Conservation (phyloP, 1,140 invertebrate species). For the Bombus sibiricus region DNA sequence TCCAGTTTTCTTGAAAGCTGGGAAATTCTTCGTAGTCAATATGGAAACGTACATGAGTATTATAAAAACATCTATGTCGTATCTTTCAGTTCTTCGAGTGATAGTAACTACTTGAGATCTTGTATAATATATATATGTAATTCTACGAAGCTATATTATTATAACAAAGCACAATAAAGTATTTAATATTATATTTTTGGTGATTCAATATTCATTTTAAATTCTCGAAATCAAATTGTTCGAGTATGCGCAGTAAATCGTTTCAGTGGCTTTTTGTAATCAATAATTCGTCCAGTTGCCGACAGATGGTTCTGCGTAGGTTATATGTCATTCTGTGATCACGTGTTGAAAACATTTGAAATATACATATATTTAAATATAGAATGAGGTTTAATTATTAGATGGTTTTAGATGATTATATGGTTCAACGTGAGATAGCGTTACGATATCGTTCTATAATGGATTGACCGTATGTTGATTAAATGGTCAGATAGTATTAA, state of each 20-base stretch:
- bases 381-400: background rate
- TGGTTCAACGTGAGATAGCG: background rate
- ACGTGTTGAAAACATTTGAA: background rate
- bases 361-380: background rate
- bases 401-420: background rate
- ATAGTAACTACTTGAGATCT: slow-evolving; percentile 42
- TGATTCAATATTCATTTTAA: background rate
- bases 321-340: no score
- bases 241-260: no score
- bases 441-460: background rate
- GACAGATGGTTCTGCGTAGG: background rate
- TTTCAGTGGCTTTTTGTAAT: no score
- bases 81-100: slow-evolving; percentile 55
- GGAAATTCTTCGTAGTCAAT: slow-evolving; percentile 44
- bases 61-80: slow-evolving; percentile 55
- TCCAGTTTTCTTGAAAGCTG: slow-evolving; percentile 39
- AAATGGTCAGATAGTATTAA: background rate
- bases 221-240: no score
- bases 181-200: background rate
- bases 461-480: background rate
- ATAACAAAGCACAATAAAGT: background rate
- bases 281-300: background rate
- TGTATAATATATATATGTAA: background rate
- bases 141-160: no score
- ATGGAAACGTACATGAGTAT: slow-evolving; percentile 59